Percentiles rank a stretch among this genome's conserved stretches.
phyloP scores from a whole-genome alignment of 1,140 invertebrate genomes.

The Heterodera schachtii region DNA sequence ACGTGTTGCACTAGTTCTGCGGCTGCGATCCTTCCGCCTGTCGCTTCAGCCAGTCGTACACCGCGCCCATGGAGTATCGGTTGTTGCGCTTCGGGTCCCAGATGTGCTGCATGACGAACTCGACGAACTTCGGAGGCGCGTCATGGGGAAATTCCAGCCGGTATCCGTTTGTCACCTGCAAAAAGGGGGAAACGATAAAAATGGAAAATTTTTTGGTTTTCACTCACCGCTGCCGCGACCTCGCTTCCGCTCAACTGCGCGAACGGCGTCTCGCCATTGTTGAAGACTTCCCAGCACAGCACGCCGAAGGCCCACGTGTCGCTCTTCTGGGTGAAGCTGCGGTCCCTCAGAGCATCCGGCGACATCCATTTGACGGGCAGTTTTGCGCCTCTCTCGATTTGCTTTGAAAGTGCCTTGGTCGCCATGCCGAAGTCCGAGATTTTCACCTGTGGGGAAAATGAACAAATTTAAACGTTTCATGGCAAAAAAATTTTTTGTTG shows the following conservation, averaged over 20 bases:
- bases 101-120: neutral
- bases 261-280: conserved; percentile 35
- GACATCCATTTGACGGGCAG: conserved; percentile 45
- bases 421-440: conserved; percentile 45
- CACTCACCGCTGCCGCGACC: conserved; percentile 22
- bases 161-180: neutral
- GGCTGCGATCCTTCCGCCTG: neutral
- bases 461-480: neutral
- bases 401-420: conserved; percentile 21
- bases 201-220: neutral
- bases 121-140: neutral
- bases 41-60: neutral
- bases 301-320: conserved; percentile 40
- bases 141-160: neutral
- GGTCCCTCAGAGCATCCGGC: conserved; percentile 34
- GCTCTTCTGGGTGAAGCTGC: conserved; percentile 39
- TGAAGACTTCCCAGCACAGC: conserved; percentile 37
- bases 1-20: too few relatives aligned
- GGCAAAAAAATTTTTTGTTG: neutral
- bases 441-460: conserved; percentile 31
- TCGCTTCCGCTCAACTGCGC: conserved; percentile 31
- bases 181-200: neutral
- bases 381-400: conserved; percentile 10
- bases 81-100: neutral
- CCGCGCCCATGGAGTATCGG: neutral